Percentiles rank a stretch among this genome's conserved stretches.
These are phyloP conservation scores for Microctenopoma stevenorrisi DNA, from an alignment of 2,797 vertebrate genomes.

Conservation along the genomic window DNA sequence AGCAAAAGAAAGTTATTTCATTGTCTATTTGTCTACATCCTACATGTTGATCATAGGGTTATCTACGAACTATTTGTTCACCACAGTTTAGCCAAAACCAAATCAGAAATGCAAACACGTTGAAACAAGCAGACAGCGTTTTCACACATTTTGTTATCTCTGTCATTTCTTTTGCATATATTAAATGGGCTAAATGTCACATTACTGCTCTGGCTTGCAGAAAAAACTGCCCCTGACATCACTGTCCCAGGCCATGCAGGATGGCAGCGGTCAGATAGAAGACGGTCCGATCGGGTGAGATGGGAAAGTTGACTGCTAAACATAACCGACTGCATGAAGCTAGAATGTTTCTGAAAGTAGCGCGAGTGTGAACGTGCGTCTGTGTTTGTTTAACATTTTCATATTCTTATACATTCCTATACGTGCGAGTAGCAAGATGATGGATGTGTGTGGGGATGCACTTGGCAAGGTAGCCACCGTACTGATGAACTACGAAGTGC, in stretches of 20 bases:
- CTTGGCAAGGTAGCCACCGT: conserved; percentile 90
- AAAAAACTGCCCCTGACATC: conserved; percentile 93
- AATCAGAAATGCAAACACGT: neutral
- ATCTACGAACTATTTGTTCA: conserved; percentile 2
- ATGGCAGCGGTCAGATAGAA: conserved; percentile 90
- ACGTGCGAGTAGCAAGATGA: conserved; percentile 89
- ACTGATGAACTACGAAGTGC: conserved; percentile 91
- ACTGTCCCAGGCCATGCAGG: conserved; percentile 92
- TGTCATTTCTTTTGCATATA: neutral
- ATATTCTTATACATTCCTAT: conserved; percentile 22
- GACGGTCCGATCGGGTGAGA: conserved; percentile 92
- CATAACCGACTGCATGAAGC: too few species aligned
- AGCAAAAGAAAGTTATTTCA: neutral
- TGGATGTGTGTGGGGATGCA: conserved; percentile 92
- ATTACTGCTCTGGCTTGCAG: conserved; percentile 69
- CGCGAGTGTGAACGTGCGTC: neutral
- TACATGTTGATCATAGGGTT: neutral
- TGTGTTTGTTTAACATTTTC: neutral
- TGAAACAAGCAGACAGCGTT: neutral
- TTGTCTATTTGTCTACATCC: neutral
- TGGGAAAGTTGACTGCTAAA: neutral
- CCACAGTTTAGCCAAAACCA: neutral
- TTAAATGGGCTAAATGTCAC: neutral
- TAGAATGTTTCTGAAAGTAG: neutral
- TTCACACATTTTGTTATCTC: neutral